phyloP scores from a whole-genome alignment of 2,113 vertebrate genomes.

The Xiphophorus maculatus region DNA sequence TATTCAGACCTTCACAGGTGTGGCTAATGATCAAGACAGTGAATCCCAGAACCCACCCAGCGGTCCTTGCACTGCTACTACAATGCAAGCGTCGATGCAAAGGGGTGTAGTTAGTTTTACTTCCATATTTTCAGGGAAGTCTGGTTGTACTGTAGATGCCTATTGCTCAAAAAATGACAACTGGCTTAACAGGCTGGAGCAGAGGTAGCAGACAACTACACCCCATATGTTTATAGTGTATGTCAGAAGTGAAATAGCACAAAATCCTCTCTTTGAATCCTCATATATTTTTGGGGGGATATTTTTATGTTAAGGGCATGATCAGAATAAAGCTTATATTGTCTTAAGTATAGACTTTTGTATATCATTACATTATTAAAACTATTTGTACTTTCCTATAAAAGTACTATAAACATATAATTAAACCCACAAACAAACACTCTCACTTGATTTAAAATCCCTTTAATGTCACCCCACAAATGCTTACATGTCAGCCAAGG shows the following conservation, averaged over 20 bases:
- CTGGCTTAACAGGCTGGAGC: neutral
- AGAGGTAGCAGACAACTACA: too few species aligned
- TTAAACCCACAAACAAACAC: neutral
- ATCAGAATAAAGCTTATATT: neutral
- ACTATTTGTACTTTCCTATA: neutral
- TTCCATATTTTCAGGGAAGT: neutral
- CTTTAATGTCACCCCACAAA: too few species aligned
- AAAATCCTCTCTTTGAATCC: neutral
- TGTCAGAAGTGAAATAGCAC: neutral
- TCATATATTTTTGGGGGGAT: too few species aligned
- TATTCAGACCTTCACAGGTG: constrained; percentile 5
- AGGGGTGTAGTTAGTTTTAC: neutral
- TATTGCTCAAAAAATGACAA: neutral
- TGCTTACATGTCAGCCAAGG: too few species aligned
- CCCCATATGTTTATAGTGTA: too few species aligned
- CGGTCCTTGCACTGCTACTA: neutral
- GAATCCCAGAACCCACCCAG: neutral
- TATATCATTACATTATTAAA: neutral
- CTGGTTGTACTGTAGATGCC: neutral
- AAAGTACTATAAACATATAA: neutral
- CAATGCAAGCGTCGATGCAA: neutral
- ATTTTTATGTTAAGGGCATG: neutral
- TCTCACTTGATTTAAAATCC: neutral
- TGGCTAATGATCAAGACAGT: neutral
- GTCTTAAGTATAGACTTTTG: neutral